Percentiles rank a stretch among this genome's conserved stretches.
phyloP scores from a whole-genome alignment of 1,140 invertebrate genomes.

The Parasteatoda tepidariorum region DNA sequence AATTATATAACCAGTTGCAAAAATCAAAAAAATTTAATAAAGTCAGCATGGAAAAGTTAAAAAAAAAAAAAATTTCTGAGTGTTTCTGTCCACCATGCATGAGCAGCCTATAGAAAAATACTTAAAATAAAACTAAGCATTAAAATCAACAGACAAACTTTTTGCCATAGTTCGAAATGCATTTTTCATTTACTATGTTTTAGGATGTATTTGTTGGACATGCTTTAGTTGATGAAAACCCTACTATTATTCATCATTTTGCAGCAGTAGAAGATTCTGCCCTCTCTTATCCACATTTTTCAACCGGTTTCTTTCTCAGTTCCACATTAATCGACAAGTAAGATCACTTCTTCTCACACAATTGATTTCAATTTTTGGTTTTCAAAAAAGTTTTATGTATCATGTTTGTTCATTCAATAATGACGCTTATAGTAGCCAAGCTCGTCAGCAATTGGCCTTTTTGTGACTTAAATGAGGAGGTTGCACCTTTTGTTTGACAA shows the following conservation, averaged over 20 bases:
- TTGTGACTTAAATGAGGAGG: background rate
- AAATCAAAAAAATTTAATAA: background rate
- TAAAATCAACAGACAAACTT: background rate
- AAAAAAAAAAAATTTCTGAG: background rate
- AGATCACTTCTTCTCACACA: constrained; percentile 62
- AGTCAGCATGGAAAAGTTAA: background rate
- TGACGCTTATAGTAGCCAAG: background rate
- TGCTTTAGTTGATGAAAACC: constrained; percentile 79
- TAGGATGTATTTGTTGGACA: constrained; percentile 80
- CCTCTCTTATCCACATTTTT: constrained; percentile 84
- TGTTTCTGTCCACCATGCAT: background rate
- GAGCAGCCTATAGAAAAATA: background rate
- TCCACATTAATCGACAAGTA: constrained; percentile 77
- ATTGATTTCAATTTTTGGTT: background rate
- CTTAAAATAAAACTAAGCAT: background rate
- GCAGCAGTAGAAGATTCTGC: constrained; percentile 75
- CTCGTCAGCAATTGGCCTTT: background rate
- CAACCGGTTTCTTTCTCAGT: constrained; percentile 83
- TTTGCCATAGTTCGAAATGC: background rate
- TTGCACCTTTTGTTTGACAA: background rate
- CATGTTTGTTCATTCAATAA: background rate
- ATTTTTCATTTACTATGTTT: background rate
- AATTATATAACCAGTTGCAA: no score
- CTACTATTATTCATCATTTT: constrained; percentile 92
- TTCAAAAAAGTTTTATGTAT: background rate